phyloP scores from a whole-genome alignment of 2,113 vertebrate species.

The Egretta garzetta region DNA sequence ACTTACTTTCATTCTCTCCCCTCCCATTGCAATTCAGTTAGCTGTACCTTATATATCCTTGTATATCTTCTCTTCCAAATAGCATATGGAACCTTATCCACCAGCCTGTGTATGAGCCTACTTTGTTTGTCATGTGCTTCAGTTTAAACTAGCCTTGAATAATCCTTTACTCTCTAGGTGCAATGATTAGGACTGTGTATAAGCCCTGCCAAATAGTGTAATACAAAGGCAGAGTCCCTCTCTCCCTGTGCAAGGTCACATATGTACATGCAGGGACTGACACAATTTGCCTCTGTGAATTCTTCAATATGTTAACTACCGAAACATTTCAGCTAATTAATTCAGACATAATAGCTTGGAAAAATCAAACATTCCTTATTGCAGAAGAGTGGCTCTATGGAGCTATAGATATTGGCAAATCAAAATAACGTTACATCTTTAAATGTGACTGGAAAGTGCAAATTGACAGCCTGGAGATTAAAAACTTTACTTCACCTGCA shows the following conservation, averaged over 20 bases:
- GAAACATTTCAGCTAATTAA: slow-evolving; percentile 27
- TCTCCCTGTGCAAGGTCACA: background rate
- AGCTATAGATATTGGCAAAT: background rate
- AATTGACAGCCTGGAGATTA: background rate
- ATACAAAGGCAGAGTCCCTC: background rate
- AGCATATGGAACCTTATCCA: background rate
- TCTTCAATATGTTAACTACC: background rate
- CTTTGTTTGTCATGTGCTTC: background rate
- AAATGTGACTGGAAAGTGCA: background rate
- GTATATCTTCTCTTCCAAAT: background rate
- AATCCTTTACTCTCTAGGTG: background rate
- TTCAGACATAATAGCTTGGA: background rate
- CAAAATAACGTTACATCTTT: background rate
- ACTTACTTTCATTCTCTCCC: background rate
- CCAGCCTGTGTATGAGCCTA: background rate
- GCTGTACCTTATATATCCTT: background rate
- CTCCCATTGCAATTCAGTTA: background rate
- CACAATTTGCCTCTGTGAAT: background rate
- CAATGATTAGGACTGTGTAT: background rate
- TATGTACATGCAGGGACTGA: background rate
- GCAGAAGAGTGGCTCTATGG: background rate
- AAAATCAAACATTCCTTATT: slow-evolving; percentile 5
- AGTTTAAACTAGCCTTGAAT: background rate
- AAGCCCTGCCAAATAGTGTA: background rate
- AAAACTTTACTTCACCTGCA: background rate